A percentile compares a stretch with the other conserved stretches of the same genome.
phyloP scores from a whole-genome alignment of 2,113 vertebrate species.

The Xiphophorus maculatus region DNA sequence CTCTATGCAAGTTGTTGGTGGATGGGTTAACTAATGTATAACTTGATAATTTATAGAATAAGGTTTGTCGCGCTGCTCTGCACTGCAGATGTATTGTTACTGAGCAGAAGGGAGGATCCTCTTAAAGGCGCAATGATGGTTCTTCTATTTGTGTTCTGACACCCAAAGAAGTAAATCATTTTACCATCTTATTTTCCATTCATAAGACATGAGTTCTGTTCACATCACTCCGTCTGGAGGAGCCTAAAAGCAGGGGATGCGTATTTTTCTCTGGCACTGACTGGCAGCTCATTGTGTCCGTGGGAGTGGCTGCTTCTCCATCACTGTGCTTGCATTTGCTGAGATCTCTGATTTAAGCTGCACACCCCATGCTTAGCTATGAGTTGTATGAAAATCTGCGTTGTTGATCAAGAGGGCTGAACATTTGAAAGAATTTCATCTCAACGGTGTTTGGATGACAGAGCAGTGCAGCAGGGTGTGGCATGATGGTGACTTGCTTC shows the following conservation, averaged over 20 bases:
- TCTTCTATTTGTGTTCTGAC: slow-evolving; percentile 8
- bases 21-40: not conserved
- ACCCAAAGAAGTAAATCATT: not conserved
- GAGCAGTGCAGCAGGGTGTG: slow-evolving; percentile 44
- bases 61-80: slow-evolving; percentile 42
- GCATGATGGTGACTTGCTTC: not conserved
- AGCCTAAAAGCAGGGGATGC: not conserved
- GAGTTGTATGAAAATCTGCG: not conserved
- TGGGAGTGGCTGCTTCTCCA: slow-evolving; percentile 51
- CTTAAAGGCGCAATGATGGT: slow-evolving; percentile 64
- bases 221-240: not conserved
- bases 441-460: slow-evolving; percentile 19
- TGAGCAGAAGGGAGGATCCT: slow-evolving; percentile 62
- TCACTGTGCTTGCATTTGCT: not conserved
- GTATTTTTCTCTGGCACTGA: slow-evolving; percentile 7
- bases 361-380: not conserved
- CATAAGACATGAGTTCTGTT: not conserved
- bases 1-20: not conserved
- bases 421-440: slow-evolving; percentile 9
- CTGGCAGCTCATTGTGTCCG: slow-evolving; percentile 28
- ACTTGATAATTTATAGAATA: not conserved
- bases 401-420: slow-evolving; percentile 16
- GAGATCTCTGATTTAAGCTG: slow-evolving; percentile 10
- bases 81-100: slow-evolving; percentile 74
- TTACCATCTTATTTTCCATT: no score